phyloP scores from a whole-genome alignment of 2,797 vertebrate genomes.

The Huso huso region DNA sequence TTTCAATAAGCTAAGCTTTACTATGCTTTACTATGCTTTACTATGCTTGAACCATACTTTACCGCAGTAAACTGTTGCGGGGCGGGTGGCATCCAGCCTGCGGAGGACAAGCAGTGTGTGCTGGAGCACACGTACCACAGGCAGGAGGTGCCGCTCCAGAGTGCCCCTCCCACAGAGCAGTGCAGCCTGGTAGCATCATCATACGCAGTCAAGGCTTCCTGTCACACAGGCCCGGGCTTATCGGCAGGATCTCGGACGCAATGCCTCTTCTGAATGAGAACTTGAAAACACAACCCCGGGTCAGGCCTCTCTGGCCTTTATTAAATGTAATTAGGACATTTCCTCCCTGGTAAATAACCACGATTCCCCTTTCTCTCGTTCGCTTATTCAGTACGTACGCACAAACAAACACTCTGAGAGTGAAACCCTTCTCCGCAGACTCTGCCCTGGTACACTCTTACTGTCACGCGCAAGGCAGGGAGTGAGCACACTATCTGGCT shows the following conservation, averaged over 20 bases:
- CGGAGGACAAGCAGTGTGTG: slow-evolving; percentile 8
- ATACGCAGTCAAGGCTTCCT: slow-evolving; percentile 8
- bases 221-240: slow-evolving; percentile 9
- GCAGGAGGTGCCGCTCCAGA: slow-evolving; percentile 1
- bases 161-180: neutral
- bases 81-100: neutral
- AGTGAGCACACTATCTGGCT: too few relatives aligned
- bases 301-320: slow-evolving; percentile 27
- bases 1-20: neutral
- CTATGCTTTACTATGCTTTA: too few relatives aligned
- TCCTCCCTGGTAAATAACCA: slow-evolving; percentile 36
- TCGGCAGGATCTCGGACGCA: slow-evolving; percentile 18
- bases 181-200: slow-evolving; percentile 17
- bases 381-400: too few relatives aligned
- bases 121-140: slow-evolving; percentile 21
- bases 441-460: too few relatives aligned
- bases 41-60: too few relatives aligned
- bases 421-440: too few relatives aligned
- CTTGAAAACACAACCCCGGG: slow-evolving; percentile 9
- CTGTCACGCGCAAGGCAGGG: too few relatives aligned
- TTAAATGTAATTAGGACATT: slow-evolving; percentile 35
- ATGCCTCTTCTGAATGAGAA: slow-evolving; percentile 19
- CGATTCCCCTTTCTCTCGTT: slow-evolving; percentile 3
- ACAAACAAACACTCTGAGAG: too few relatives aligned
- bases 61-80: too few relatives aligned